A percentile compares a stretch with the other conserved stretches of the same genome.
Conservation (phyloP, 2,888 invertebrate species). For the Anthophora plumipes region DNA sequence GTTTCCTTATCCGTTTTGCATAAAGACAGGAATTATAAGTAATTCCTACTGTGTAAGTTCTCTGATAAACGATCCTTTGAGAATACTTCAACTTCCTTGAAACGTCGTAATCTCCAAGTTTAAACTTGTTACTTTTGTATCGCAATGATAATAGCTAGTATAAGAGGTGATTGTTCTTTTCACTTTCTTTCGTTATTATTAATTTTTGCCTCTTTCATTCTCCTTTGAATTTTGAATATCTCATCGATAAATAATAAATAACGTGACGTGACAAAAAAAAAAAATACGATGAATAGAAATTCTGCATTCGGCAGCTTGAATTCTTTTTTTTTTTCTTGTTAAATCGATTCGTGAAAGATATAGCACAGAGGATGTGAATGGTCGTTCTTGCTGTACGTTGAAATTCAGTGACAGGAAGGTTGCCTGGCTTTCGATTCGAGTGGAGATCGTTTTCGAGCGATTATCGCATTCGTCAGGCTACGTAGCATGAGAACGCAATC, state of each 20-base stretch:
- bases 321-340: background rate
- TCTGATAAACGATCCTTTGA: no score
- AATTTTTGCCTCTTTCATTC: no score
- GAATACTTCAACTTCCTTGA: no score
- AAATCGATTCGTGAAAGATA: background rate
- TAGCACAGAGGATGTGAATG: background rate
- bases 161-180: no score
- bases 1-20: no score
- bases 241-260: background rate
- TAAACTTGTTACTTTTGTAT: no score
- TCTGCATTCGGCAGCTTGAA: background rate
- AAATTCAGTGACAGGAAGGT: conserved; percentile 9
- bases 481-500: conserved; percentile 22
- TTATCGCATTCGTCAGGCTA: conserved; percentile 37
- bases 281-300: background rate
- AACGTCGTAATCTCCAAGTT: no score
- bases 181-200: no score
- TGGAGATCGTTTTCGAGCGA: conserved; percentile 6
- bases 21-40: no score
- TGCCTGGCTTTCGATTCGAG: background rate
- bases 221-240: background rate
- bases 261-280: background rate
- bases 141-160: no score
- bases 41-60: no score
- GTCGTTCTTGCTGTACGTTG: background rate